Conservation (phyloP, 2,113 vertebrate species). For the Arenaria interpres region DNA sequence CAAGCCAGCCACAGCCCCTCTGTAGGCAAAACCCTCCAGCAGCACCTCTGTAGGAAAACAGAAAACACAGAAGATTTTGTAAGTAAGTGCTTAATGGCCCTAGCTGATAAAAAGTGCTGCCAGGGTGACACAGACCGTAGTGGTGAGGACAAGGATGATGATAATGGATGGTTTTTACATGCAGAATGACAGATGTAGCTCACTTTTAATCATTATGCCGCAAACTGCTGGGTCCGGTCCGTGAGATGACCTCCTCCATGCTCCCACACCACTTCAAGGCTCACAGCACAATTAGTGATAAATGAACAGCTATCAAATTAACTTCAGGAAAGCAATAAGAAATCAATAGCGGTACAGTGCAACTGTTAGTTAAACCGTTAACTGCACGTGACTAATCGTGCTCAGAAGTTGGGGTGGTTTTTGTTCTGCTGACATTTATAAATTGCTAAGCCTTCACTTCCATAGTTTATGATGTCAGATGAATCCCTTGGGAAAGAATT, state of each 20-base stretch:
- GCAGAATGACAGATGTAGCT: not conserved
- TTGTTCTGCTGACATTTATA: constrained; percentile 42
- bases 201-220: not conserved
- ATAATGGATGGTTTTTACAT: not conserved
- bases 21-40: not conserved
- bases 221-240: not conserved
- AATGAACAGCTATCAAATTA: not conserved
- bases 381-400: not conserved
- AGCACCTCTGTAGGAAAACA: not conserved
- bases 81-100: not conserved
- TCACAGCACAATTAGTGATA: not conserved
- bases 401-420: not conserved
- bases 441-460: constrained; percentile 23
- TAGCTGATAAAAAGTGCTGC: not conserved
- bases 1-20: not conserved
- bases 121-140: not conserved
- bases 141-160: not conserved
- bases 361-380: constrained; percentile 18
- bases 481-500: constrained; percentile 20
- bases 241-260: not conserved
- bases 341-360: not conserved
- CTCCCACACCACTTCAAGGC: not conserved
- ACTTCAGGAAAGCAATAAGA: not conserved
- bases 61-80: not conserved
- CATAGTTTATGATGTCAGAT: constrained; percentile 19